Base-by-base conservation (phyloP, 1,140 invertebrate species). In the Antheraea mylitta region DNA sequence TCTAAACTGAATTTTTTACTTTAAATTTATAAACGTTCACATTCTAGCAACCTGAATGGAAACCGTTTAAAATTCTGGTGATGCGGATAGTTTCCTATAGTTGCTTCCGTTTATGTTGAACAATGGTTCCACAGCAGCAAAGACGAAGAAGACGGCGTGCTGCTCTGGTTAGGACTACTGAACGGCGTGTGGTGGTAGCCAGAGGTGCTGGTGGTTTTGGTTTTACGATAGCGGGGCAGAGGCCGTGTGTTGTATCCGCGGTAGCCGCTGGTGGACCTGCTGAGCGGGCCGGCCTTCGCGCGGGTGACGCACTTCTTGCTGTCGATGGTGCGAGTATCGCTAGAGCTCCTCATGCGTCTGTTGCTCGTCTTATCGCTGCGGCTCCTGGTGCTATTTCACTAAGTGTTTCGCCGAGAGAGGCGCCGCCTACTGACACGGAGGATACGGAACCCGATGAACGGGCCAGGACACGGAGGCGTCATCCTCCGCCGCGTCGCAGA, bases 281-380 rank as follows among this genome's bases (percentile, higher is more conserved):
- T 80, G 91, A 92, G 66, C 70, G 89, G 68, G 97, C 97, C 18
- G 98, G 98, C 4, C 92, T 99, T 13, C 94, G 97, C 59, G 96
- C 97, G 53, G 98, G 98, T 0, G 98, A 99, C 87, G 98, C 97
- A 80, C 92, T 99, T 10, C 95, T 99, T 10, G 96, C 97, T 11
- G 98, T 99, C 0, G 98, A 99, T 90, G 97, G 96, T 1, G 94
- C 96, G 19, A 97, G 96, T 86, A 98, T 99, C 1, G 96, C 97
- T 11, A 96, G 97, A 90, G 94, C 96, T 66, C 95, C 96, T 0
- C 98, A 99, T 83, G 98, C 99, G 81, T 97, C 98, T 67, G 98
- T 99, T 4, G 98, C 98, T 0, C 94, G 96, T 71, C 90, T 99
- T 45, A 98, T 99, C 69, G 98, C 97, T 0, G 95, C 95, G 65